These are phyloP conservation scores for Eretmochelys imbricata DNA, from an alignment of 2,113 vertebrate species.

Conservation along the genomic window DNA sequence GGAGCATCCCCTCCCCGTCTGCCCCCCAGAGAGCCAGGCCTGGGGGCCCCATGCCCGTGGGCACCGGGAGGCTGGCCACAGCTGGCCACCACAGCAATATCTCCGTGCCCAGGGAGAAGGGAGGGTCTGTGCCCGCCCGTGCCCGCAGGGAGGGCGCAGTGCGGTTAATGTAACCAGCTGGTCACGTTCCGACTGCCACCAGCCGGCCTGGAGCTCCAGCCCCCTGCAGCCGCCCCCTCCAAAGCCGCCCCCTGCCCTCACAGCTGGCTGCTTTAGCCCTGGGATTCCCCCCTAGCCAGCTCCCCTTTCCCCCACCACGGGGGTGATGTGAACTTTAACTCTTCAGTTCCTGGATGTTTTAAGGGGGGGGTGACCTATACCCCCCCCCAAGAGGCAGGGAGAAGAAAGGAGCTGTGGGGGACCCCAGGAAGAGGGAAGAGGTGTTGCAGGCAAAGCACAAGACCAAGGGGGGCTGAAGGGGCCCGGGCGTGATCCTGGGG, in stretches of 20 bases:
- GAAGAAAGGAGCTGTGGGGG: no score
- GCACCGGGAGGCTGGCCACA: neutral
- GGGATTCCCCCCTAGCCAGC: neutral
- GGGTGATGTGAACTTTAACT: no score
- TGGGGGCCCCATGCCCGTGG: conserved; percentile 42
- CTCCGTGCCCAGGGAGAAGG: neutral
- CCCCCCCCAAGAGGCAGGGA: no score
- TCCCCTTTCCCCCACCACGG: neutral
- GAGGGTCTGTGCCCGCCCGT: neutral
- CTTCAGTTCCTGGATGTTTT: no score
- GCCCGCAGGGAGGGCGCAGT: no score
- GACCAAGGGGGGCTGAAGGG: no score
- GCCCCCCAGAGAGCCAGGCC: neutral
- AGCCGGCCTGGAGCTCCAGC: neutral
- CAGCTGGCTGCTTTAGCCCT: neutral
- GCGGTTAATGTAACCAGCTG: no score
- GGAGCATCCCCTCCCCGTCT: neutral
- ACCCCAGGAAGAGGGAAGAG: no score
- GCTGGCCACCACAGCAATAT: conserved; percentile 39
- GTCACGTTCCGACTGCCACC: no score
- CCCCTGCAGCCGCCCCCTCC: neutral
- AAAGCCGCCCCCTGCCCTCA: neutral
- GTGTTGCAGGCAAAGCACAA: no score
- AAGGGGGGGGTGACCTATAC: neutral
- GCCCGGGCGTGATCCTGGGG: no score